Evolutionary conservation across 2,888 invertebrate species (phyloP).

Genomic region (Andrena chrysosceles): DNA sequence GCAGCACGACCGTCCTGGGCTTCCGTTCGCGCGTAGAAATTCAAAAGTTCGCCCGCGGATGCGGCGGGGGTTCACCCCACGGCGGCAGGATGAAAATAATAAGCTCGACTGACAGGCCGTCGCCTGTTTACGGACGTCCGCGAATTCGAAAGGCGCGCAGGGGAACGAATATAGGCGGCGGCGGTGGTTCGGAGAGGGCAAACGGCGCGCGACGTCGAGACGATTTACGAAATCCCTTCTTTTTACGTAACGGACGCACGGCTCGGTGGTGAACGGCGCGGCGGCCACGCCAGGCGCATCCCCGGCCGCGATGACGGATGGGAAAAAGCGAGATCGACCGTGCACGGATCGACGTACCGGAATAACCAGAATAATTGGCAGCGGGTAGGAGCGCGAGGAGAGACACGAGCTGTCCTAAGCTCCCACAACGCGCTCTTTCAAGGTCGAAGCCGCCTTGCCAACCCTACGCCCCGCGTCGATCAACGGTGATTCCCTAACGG

Average conservation of each 20-base stretch:
- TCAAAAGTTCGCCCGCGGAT: neutral
- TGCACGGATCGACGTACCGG: slow-evolving; percentile 49
- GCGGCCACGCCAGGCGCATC: neutral
- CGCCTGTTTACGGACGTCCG: slow-evolving; percentile 42
- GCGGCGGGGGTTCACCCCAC: neutral
- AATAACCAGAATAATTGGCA: slow-evolving; percentile 72
- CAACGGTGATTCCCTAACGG: too few relatives aligned
- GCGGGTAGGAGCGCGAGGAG: slow-evolving; percentile 29
- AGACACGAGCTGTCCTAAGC: neutral
- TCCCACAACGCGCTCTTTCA: slow-evolving; percentile 24
- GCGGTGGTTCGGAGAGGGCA: slow-evolving; percentile 31
- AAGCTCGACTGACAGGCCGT: slow-evolving; percentile 32
- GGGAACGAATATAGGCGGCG: slow-evolving; percentile 44
- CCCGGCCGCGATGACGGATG: slow-evolving; percentile 54
- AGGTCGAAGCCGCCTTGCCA: slow-evolving; percentile 50
- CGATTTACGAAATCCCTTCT: slow-evolving; percentile 66
- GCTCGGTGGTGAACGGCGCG: slow-evolving; percentile 10
- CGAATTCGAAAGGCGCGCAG: slow-evolving; percentile 38
- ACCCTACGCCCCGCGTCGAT: too few relatives aligned
- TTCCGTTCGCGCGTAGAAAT: neutral
- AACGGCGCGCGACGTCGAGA: slow-evolving; percentile 38
- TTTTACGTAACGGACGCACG: slow-evolving; percentile 62
- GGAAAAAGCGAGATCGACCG: slow-evolving; percentile 61
- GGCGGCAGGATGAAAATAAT: slow-evolving; percentile 26
- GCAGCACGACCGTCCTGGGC: neutral